phyloP scores from a whole-genome alignment of 2,113 vertebrate genomes.

The Sylvietta virens region DNA sequence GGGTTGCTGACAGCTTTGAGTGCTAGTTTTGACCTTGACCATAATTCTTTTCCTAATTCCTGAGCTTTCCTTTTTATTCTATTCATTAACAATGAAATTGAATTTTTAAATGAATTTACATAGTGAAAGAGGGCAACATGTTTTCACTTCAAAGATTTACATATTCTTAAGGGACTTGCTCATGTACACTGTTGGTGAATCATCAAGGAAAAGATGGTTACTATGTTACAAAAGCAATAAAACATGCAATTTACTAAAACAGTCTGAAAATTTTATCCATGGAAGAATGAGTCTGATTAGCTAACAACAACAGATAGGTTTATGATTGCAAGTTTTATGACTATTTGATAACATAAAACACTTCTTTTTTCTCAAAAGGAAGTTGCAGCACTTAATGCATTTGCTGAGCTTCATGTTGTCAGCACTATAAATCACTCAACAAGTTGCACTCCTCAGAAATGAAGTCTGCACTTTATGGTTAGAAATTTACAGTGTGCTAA shows the following conservation, averaged over 20 bases:
- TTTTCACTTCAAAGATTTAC: background rate
- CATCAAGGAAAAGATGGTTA: background rate
- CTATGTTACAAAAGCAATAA: conserved; percentile 29
- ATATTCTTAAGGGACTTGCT: background rate
- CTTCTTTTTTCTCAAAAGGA: background rate
- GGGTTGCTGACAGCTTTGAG: background rate
- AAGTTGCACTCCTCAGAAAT: background rate
- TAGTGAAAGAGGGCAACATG: background rate
- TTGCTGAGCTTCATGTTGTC: background rate
- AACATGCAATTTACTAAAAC: conserved; percentile 15
- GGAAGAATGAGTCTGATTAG: conserved; percentile 50
- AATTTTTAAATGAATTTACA: background rate
- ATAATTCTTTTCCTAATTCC: background rate
- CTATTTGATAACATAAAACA: conserved; percentile 3
- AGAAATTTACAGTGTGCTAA: background rate
- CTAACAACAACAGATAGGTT: conserved; percentile 2
- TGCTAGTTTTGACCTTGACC: background rate
- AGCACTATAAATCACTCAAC: conserved; percentile 2
- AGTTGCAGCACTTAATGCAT: background rate
- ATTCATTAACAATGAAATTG: background rate
- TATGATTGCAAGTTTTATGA: conserved; percentile 27
- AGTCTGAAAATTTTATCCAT: conserved; percentile 7
- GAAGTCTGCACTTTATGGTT: background rate
- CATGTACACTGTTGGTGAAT: background rate
- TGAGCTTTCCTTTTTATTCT: background rate